These are phyloP conservation scores for Onychostoma macrolepis DNA, from an alignment of 2,113 vertebrate genomes.

Conservation along the genomic window DNA sequence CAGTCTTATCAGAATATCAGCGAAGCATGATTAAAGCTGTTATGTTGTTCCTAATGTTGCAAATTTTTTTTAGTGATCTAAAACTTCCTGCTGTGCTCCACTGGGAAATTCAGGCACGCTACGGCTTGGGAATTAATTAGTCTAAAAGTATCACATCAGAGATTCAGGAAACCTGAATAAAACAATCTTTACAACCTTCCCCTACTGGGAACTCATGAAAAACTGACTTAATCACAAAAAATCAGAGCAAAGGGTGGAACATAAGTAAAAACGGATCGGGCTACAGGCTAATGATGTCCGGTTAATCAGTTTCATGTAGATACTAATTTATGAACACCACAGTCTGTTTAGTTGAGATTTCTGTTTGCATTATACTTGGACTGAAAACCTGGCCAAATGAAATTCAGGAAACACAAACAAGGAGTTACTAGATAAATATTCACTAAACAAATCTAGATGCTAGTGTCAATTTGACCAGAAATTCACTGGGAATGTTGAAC, in stretches of 20 bases:
- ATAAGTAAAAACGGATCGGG: neutral
- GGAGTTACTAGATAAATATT: neutral
- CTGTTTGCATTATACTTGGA: neutral
- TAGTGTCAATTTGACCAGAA: neutral
- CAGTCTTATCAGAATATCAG: constrained; percentile 3
- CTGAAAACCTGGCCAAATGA: neutral
- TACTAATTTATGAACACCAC: neutral
- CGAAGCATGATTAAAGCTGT: neutral
- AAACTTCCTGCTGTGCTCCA: neutral
- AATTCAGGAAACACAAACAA: constrained; percentile 2
- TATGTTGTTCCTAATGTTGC: constrained; percentile 1
- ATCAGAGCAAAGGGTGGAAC: neutral
- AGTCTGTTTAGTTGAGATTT: neutral
- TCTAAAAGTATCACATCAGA: constrained; percentile 23
- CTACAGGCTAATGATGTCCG: neutral
- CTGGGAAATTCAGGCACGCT: neutral
- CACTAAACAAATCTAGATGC: neutral
- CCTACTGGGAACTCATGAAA: constrained; percentile 4
- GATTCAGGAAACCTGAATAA: constrained; percentile 31
- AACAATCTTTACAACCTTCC: constrained; percentile 20
- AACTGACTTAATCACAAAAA: constrained; percentile 19
- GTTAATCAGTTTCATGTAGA: constrained; percentile 4
- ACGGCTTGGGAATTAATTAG: constrained; percentile 26
- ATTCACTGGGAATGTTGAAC: neutral
- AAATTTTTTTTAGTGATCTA: constrained; percentile 1